Conservation (phyloP, 2,113 vertebrate genomes). For the Hippoglossus stenolepis region DNA sequence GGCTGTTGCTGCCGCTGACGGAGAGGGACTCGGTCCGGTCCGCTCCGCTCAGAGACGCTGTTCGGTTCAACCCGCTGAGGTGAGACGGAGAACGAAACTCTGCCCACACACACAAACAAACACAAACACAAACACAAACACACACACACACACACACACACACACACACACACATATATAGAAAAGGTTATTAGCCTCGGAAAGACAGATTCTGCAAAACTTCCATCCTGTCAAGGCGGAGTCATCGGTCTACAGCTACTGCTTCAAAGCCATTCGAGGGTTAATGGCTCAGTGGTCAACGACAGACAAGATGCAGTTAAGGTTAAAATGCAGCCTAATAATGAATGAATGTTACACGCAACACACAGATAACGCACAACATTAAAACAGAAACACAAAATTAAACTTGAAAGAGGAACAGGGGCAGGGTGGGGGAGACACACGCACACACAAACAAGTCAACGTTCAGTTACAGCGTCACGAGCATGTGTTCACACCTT, state of each 20-base stretch:
- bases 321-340: constrained; percentile 41
- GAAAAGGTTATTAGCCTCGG: not conserved
- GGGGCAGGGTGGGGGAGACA: not conserved
- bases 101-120: constrained; percentile 59
- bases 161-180: not conserved
- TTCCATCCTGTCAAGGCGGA: not conserved
- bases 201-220: not conserved
- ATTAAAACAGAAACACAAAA: not conserved
- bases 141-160: not conserved
- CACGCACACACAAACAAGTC: not conserved
- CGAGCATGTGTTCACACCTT: no score
- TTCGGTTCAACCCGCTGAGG: constrained; percentile 87
- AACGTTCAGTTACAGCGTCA: constrained; percentile 2
- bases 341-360: not conserved
- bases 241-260: not conserved
- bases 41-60: constrained; percentile 86
- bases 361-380: not conserved
- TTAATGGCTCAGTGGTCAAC: constrained; percentile 1
- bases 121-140: not conserved
- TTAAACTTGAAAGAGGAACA: not conserved
- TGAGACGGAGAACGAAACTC: constrained; percentile 90
- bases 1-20: constrained; percentile 86
- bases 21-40: constrained; percentile 85
- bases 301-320: not conserved
- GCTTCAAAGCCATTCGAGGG: constrained; percentile 12